Evolutionary conservation across 2,797 vertebrate genomes (phyloP).

Genomic region (Pterois miles): DNA sequence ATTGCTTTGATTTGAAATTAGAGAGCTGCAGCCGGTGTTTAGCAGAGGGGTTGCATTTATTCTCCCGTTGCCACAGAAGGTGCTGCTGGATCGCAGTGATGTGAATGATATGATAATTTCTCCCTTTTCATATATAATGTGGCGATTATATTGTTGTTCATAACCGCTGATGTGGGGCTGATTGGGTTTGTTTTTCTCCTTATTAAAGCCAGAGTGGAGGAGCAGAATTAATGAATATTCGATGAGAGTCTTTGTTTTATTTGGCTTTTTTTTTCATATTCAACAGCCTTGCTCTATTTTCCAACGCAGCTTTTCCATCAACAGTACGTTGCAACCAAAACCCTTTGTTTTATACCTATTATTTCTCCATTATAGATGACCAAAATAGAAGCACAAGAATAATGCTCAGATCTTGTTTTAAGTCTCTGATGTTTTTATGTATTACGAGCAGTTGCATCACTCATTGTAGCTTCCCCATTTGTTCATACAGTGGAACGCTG

Average conservation of each 20-base stretch:
- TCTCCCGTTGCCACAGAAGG: conserved; percentile 16
- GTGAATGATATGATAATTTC: conserved; percentile 59
- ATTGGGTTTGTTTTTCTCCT: conserved; percentile 72
- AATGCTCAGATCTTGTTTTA: conserved; percentile 21
- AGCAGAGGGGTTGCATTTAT: conserved; percentile 14
- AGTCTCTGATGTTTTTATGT: conserved; percentile 15
- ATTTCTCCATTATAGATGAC: conserved; percentile 16
- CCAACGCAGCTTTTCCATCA: not conserved
- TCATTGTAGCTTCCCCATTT: not conserved
- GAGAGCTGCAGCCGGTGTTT: conserved; percentile 26
- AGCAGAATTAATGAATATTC: conserved; percentile 71
- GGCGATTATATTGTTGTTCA: conserved; percentile 63
- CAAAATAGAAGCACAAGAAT: conserved; percentile 9
- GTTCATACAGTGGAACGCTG: not conserved
- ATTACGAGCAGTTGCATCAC: conserved; percentile 39
- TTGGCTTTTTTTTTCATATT: conserved; percentile 33
- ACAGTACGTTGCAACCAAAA: not conserved
- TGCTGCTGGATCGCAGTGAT: conserved; percentile 33
- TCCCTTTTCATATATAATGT: conserved; percentile 63
- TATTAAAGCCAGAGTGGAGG: conserved; percentile 66
- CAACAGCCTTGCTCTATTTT: conserved; percentile 60
- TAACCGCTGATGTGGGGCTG: conserved; percentile 58
- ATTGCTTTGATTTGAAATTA: conserved; percentile 49
- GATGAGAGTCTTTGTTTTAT: conserved; percentile 65
- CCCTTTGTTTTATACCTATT: conserved; percentile 1